These are phyloP conservation scores for Centroberyx gerrardi DNA, from an alignment of 2,797 vertebrate species.

Conservation along the genomic window DNA sequence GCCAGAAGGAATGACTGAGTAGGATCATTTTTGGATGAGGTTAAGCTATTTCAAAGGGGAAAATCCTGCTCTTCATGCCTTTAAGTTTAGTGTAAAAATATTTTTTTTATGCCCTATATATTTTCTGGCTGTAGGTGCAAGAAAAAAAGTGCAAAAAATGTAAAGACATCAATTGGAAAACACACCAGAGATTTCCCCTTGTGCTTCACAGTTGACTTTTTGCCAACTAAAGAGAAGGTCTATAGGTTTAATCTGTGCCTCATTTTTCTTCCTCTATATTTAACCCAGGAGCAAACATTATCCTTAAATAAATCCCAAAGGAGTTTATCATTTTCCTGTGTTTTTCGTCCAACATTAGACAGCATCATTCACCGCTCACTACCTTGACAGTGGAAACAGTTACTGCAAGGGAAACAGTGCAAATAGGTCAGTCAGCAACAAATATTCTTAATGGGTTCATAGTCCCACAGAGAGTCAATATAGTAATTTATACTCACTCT, in stretches of 20 bases:
- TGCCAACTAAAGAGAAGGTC: neutral
- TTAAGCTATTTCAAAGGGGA: too few relatives aligned
- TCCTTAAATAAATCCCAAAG: constrained; percentile 34
- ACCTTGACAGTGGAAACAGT: neutral
- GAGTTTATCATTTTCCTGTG: neutral
- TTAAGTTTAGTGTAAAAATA: too few relatives aligned
- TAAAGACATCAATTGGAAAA: too few relatives aligned
- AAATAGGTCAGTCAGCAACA: neutral
- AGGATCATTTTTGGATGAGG: too few relatives aligned
- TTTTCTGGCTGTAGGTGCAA: too few relatives aligned
- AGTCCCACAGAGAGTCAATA: neutral
- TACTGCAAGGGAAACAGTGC: neutral
- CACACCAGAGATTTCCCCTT: too few relatives aligned
- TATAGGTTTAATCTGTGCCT: neutral
- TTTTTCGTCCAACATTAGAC: neutral
- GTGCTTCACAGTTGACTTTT: too few relatives aligned
- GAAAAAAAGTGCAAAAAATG: too few relatives aligned
- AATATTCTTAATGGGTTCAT: constrained; percentile 4
- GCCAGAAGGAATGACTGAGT: too few relatives aligned
- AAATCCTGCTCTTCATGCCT: too few relatives aligned
- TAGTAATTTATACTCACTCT: neutral
- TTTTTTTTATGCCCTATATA: too few relatives aligned
- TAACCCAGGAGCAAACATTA: constrained; percentile 13
- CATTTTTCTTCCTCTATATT: neutral
- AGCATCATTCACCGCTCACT: neutral